Conservation (phyloP, 2,113 vertebrate species). For the Alligator mississippiensis region DNA sequence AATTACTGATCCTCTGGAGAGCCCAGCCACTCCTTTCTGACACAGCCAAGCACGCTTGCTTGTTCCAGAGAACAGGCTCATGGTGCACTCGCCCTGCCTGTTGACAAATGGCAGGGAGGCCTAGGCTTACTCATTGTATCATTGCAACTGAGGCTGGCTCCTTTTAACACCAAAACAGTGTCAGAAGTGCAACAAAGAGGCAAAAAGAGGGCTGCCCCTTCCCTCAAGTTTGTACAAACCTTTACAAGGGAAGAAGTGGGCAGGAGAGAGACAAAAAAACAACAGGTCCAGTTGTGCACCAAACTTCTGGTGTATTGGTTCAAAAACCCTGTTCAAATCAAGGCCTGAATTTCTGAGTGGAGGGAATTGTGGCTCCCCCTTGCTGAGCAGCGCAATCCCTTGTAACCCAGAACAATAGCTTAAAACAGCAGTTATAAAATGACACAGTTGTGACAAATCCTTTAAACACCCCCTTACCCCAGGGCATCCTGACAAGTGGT, state of each 20-base stretch:
- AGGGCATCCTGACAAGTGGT: constrained; percentile 52
- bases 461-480: constrained; percentile 33
- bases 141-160: neutral
- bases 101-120: neutral
- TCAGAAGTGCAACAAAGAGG: neutral
- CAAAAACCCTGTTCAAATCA: constrained; percentile 40
- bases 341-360: constrained; percentile 42
- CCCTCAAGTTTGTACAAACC: neutral
- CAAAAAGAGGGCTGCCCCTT: constrained; percentile 26
- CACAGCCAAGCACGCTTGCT: neutral
- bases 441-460: constrained; percentile 64
- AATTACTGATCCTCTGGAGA: constrained; percentile 12
- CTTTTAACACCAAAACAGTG: neutral
- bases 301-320: constrained; percentile 26
- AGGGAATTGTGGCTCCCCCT: constrained; percentile 30
- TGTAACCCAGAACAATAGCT: constrained; percentile 59
- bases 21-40: neutral
- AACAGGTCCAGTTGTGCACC: neutral
- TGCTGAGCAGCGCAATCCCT: constrained; percentile 47
- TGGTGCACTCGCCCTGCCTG: neutral
- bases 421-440: constrained; percentile 70
- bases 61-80: neutral
- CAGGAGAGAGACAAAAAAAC: neutral
- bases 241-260: neutral
- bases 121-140: neutral